These are phyloP conservation scores for Ctenodactylus gundi DNA, from an alignment of 2,113 vertebrate species.

Conservation along the genomic window DNA sequence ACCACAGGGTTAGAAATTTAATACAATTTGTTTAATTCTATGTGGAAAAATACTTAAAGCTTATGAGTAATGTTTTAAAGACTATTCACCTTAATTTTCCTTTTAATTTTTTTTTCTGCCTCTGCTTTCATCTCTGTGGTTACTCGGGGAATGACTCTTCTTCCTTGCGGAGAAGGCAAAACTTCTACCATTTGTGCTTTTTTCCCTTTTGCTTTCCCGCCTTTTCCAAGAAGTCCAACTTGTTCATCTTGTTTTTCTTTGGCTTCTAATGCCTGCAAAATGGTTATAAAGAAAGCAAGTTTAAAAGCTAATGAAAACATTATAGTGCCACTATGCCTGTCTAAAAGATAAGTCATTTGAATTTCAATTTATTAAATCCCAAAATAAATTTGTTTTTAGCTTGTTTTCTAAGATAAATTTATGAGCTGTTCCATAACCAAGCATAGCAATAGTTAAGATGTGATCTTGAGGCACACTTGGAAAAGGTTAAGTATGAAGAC, in stretches of 20 bases:
- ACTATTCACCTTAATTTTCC: slow-evolving; percentile 89
- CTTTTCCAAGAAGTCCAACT: slow-evolving; percentile 81
- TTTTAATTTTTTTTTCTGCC: slow-evolving; percentile 90
- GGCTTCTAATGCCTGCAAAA: slow-evolving; percentile 86
- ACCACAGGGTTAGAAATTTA: background rate
- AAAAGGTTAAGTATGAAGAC: background rate
- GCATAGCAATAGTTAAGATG: background rate
- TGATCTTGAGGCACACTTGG: background rate
- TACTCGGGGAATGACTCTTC: slow-evolving; percentile 90
- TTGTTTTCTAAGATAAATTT: no score
- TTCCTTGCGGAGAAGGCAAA: slow-evolving; percentile 90
- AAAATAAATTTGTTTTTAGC: slow-evolving; percentile 32
- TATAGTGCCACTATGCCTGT: no score
- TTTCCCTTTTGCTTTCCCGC: slow-evolving; percentile 84
- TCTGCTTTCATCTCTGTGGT: slow-evolving; percentile 95
- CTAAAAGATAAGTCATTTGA: no score
- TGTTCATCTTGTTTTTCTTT: slow-evolving; percentile 86
- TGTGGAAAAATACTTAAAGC: background rate
- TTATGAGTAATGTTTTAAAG: background rate
- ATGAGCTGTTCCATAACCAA: background rate
- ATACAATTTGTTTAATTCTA: background rate
- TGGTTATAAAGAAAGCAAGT: background rate
- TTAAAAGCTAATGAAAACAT: background rate
- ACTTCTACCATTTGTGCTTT: slow-evolving; percentile 89
- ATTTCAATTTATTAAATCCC: background rate